phyloP scores from a whole-genome alignment of 2,888 invertebrate genomes.

The Euphydryas editha region DNA sequence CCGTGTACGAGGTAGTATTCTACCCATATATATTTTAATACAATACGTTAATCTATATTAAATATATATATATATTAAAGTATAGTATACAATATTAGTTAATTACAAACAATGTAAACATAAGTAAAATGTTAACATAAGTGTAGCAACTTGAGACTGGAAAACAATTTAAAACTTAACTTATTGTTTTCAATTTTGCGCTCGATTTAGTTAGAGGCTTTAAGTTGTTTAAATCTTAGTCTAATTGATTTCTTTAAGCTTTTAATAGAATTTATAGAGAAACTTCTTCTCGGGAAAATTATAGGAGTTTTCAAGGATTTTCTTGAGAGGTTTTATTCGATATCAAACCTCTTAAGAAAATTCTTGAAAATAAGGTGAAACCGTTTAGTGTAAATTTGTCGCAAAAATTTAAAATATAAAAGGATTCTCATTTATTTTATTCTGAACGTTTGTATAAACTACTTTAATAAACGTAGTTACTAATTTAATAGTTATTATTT shows the following conservation, averaged over 20 bases:
- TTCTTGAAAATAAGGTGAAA: constrained; percentile 3
- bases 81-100: neutral
- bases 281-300: constrained; percentile 1
- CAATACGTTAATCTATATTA: neutral
- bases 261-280: neutral
- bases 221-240: neutral
- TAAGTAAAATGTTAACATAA: constrained; percentile 12
- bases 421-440: too few relatives aligned
- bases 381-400: neutral
- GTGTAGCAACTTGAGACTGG: constrained; percentile 16
- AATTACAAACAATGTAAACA: constrained; percentile 4
- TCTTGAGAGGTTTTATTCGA: neutral
- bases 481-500: too few relatives aligned
- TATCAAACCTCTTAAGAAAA: too few relatives aligned
- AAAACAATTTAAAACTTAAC: constrained; percentile 24
- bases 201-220: constrained; percentile 8
- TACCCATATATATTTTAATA: neutral
- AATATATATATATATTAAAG: neutral
- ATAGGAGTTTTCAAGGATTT: neutral
- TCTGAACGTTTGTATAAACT: too few relatives aligned
- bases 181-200: constrained; percentile 16
- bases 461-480: too few relatives aligned
- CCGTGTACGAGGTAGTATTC: too few relatives aligned
- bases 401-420: neutral
- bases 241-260: constrained; percentile 9